Percentiles rank a stretch among this genome's conserved stretches.
Evolutionary conservation across 2,113 vertebrate species (phyloP).

Genomic region (Pseudopipra pipra): DNA sequence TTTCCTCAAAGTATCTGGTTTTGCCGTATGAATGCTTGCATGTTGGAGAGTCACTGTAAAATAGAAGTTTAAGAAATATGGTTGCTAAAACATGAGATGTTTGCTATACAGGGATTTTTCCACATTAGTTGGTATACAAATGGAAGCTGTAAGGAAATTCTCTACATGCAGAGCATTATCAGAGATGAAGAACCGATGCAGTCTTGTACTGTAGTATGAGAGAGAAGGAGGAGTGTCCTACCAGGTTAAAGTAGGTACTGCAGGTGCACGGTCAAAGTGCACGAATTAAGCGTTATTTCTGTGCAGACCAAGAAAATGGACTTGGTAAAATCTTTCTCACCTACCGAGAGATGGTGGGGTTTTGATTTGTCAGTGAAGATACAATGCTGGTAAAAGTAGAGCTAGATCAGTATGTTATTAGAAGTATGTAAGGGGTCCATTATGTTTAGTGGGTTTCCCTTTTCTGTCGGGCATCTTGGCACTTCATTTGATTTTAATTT

Average conservation of each 20-base stretch:
- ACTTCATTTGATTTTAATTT: background rate
- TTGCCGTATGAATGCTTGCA: background rate
- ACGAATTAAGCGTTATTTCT: rapidly evolving
- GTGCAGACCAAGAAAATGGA: background rate
- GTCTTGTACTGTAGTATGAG: background rate
- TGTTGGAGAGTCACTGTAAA: background rate
- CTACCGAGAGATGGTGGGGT: background rate
- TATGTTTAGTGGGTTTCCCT: background rate
- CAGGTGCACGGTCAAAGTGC: background rate
- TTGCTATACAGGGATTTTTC: background rate
- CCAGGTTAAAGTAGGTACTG: background rate
- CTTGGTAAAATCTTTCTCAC: background rate
- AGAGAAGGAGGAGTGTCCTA: background rate
- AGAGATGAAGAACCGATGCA: background rate
- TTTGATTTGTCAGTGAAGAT: background rate
- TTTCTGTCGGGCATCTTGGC: background rate
- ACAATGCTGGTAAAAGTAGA: background rate
- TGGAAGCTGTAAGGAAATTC: background rate
- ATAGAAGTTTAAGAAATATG: background rate
- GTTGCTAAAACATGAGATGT: background rate
- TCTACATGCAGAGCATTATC: background rate
- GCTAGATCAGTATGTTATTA: background rate
- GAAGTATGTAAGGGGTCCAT: background rate
- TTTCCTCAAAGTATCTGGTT: background rate
- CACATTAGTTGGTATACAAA: background rate